A percentile compares a stretch with the other conserved stretches of the same genome.
Conservation (phyloP, 2,797 vertebrate genomes). For the Triplophysa bombifrons region DNA sequence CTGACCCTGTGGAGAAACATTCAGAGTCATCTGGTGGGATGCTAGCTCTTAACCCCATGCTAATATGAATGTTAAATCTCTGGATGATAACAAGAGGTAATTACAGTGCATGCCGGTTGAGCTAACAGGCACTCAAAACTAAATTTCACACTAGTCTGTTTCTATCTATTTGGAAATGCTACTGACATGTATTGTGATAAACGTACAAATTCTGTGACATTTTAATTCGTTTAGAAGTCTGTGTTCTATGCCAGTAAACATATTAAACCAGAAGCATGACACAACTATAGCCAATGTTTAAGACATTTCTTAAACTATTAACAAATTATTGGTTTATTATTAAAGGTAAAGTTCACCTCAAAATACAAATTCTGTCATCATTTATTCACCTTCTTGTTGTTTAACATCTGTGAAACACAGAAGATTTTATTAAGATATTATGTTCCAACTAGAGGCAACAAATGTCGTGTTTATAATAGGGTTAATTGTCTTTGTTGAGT, state of each 20-base stretch:
- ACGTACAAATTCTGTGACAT: neutral
- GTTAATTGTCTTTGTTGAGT: too few species aligned
- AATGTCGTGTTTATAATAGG: too few species aligned
- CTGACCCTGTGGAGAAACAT: slow-evolving; percentile 6
- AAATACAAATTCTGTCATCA: too few species aligned
- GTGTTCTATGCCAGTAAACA: neutral
- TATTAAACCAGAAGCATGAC: neutral
- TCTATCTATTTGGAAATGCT: neutral
- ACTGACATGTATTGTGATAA: neutral
- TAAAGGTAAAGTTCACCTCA: too few species aligned
- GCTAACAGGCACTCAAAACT: neutral
- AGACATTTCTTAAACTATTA: too few species aligned
- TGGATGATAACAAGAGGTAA: neutral
- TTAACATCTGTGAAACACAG: too few species aligned
- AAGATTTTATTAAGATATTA: too few species aligned
- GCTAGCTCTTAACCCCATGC: neutral
- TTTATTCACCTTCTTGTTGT: too few species aligned
- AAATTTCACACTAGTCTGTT: neutral
- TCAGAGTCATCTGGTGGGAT: neutral
- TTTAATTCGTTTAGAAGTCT: neutral
- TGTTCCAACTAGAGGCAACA: too few species aligned
- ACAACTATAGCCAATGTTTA: too few species aligned
- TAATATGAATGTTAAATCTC: slow-evolving; percentile 1
- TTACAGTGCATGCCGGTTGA: neutral
- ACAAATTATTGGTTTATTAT: too few species aligned